Percentiles rank a stretch among this genome's conserved stretches.
These are phyloP conservation scores for Solenopsis fugax DNA, from an alignment of 1,140 invertebrate species.

Conservation along the genomic window DNA sequence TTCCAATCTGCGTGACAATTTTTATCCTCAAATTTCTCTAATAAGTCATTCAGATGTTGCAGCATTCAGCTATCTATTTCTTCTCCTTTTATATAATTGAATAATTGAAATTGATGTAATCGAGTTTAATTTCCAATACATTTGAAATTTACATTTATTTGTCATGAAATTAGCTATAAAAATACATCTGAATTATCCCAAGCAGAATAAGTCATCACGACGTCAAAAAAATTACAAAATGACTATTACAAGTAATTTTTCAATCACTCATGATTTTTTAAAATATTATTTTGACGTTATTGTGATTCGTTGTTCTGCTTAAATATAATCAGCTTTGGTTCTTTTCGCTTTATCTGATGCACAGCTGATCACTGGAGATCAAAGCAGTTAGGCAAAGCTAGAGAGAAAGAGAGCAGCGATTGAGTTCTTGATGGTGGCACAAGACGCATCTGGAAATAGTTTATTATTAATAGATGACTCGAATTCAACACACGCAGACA, in stretches of 20 bases:
- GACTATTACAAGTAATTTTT: no score
- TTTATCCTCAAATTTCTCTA: background rate
- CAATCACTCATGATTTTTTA: no score
- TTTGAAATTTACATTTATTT: background rate
- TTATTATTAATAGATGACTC: constrained; percentile 77
- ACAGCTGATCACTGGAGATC: constrained; percentile 17
- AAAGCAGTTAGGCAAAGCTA: background rate
- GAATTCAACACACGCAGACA: constrained; percentile 55
- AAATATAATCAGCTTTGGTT: background rate
- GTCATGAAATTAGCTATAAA: background rate
- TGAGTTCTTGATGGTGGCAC: constrained; percentile 35
- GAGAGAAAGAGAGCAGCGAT: constrained; percentile 18
- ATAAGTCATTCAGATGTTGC: background rate
- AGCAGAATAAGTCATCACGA: no score
- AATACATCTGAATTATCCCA: background rate
- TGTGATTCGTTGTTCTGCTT: no score
- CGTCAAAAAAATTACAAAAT: no score
- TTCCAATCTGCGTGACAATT: background rate
- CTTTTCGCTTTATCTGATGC: background rate
- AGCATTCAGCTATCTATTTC: background rate
- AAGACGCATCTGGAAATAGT: constrained; percentile 73
- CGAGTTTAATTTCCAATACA: background rate
- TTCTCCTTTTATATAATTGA: background rate
- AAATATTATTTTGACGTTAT: no score
- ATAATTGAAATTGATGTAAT: constrained; percentile 3